Base-by-base conservation (phyloP, 2,888 invertebrate genomes). In the Melolontha melolontha region DNA sequence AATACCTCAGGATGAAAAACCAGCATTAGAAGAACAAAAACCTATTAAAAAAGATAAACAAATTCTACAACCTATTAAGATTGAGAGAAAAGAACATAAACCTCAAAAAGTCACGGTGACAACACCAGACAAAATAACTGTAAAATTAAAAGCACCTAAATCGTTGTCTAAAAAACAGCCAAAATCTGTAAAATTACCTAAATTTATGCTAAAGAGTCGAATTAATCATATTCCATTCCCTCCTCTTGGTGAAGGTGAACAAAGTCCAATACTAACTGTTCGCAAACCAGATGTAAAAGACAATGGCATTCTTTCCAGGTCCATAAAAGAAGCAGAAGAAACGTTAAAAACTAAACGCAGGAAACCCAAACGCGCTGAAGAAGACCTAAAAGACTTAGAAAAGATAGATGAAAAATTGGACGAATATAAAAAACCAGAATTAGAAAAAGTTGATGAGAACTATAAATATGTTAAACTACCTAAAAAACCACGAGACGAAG, bases 141-240 rank as follows among this genome's bases (percentile, higher is more conserved):
- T 91, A 1, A 91, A 91, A 80, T 81, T 92, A 6, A 91, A 88
- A 75, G 91, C 90, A 77, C 83, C 86, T 17, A 75, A 75, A 16
- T 80, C 82, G 8, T 83, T 86, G n/a, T 72, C 75, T 50, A 79
- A 88, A 73, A 82, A 82, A 71, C 71, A 73, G 67, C 67, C 68
- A 16, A 72, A 71, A 51, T 68, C 73, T 59, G 76, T 75, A 1
- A 74, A 72, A 74, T 80, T 91, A 62, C 92, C 91, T 0, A 91
- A 90, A 79, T 84, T 91, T 50, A 86, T 90, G 78, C 81, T 93
- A 2, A 91, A 91, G 76, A 92, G 92, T 79, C 86, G 90, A 73
- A 90, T 92, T 14, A 86, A 83, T 52, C 86, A 86, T 74, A 79
- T 86, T 0, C 83, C 84, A 63, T 85, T 85, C 72, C 83, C 84